Evolutionary conservation across 2,113 vertebrate genomes (phyloP), one percentile per base, ranked within the genome.

Genomic region (Lota lota): DNA sequence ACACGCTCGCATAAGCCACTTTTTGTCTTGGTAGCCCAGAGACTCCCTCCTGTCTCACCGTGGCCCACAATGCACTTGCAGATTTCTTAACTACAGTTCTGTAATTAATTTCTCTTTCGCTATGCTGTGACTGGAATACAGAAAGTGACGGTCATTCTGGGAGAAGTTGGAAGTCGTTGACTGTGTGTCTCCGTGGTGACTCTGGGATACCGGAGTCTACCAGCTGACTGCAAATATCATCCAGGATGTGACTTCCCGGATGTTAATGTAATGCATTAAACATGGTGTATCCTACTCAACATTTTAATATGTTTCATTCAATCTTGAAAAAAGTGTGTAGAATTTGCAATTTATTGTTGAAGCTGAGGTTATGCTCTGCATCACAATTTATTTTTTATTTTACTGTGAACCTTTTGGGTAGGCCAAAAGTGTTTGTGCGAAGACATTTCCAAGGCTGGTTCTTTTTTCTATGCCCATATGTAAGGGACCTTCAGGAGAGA

Each of bases 1-100:
- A 88, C 87, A 88, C 80, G 75, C 72, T 72, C 57, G 53, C 64
- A 53, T 84, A 84, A 87, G 84, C 86, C 69, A 88, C 67, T 86
- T 89, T 47, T 84, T 78, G 77, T 85, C 80, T 73, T 57, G 18
- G 68, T 63, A 68, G 67, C 70, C 7, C 40, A 62, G 0, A 15
- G 51, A 22, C 63, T 54, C 20, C 36, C 64, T 58, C 60, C 65
- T 63, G 11, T 22, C 19, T 64, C 33, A 16, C 67, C 59, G 53
- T 67, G 47, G 62, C 66, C 72, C 57, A 70, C 51, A 28, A 28
- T 8, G 19, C 66, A 68, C 40, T 63, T 51, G 22, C 59, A 56
- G 68, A 73, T 66, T 69, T 47, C 61, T 40, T 68, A 47, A 80
- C 70, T 22, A 17, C 40, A 47, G 40, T 47, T 40, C 53, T 70